Evolutionary conservation across 2,113 vertebrate species (phyloP), one percentile per base, ranked within the genome.

Genomic region (Jaculus jaculus): DNA sequence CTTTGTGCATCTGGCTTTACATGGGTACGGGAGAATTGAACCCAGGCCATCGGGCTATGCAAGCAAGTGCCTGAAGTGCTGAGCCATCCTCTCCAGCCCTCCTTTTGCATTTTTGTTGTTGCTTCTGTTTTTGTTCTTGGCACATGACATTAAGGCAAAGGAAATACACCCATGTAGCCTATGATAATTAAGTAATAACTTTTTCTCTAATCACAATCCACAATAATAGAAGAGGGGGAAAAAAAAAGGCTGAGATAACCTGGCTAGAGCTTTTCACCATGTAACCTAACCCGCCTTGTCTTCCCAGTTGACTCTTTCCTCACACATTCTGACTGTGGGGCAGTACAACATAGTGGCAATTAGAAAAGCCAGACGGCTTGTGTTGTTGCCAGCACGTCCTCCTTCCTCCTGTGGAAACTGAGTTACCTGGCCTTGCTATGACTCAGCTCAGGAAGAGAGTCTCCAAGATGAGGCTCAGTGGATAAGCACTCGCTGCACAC

Each of bases 271-370:
- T 65, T 66, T 47, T 42, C 60, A 34, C 13, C 11, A 0, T 9
- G 0, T 1, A 58, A 32, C 51, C 34, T 10, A 30, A 0, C 12
- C 5, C 5, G 4, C 20, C 28, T 7, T 1, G 0, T 34, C 69
- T n/a, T 9, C 78, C 34, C 5, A 23, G 16, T 21, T 21, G 37
- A 18, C 18, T 11, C 63, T 2, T 1, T 28, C 20, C 21, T 7
- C 37, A 17, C 37, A 17, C 65, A 34, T 39, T n/a, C 39, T n/a
- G 23, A 13, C 65, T 13, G 13, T 2, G 9, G 51, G 28, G 54
- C 11, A 47, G n/a, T 5, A 4, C 1, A 47, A 32, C 20, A 30
- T 51, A 30, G 12, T 2, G 2, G 15, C 7, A 21, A 42, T 42
- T 63, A 42, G 9, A 54, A 16, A 54, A 54, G n/a, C 28, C 32